Evolutionary conservation across 2,888 invertebrate genomes (phyloP).

Genomic region (Hirtodrosophila confusa): DNA sequence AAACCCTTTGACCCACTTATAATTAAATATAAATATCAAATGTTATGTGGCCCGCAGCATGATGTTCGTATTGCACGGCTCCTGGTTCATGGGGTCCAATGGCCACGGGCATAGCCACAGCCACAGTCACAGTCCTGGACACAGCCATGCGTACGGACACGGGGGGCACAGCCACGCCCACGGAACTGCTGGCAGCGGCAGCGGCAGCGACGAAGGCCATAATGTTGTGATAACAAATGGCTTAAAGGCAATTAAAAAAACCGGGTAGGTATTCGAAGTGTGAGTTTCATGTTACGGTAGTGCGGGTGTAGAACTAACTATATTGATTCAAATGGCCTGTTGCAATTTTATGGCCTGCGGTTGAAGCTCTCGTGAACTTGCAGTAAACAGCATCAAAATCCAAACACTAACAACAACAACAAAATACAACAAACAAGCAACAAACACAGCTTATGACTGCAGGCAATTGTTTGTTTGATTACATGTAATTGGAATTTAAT

Average conservation of each 20-base stretch:
- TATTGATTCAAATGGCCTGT: conserved; percentile 47
- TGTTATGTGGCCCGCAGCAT: conserved; percentile 85
- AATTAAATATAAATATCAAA: conserved; percentile 47
- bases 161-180: conserved; percentile 22
- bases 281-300: conserved; percentile 11
- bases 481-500: conserved; percentile 55
- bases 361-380: conserved; percentile 28
- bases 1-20: conserved; percentile 16
- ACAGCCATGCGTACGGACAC: conserved; percentile 40
- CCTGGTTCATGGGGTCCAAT: conserved; percentile 84
- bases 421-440: conserved; percentile 11
- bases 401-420: conserved; percentile 11
- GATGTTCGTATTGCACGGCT: conserved; percentile 91
- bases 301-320: not conserved
- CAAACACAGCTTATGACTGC: conserved; percentile 27
- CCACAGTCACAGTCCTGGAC: conserved; percentile 45
- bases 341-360: conserved; percentile 52
- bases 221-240: conserved; percentile 56
- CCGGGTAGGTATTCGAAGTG: conserved; percentile 36
- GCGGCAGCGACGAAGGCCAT: conserved; percentile 36
- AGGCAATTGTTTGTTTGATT: conserved; percentile 60
- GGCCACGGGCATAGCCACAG: conserved; percentile 67
- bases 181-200: conserved; percentile 18
- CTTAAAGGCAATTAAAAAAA: conserved; percentile 54
- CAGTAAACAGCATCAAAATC: conserved; percentile 10